These are phyloP conservation scores for Nothobranchius furzeri DNA, from an alignment of 2,113 vertebrate genomes.

Conservation along the genomic window DNA sequence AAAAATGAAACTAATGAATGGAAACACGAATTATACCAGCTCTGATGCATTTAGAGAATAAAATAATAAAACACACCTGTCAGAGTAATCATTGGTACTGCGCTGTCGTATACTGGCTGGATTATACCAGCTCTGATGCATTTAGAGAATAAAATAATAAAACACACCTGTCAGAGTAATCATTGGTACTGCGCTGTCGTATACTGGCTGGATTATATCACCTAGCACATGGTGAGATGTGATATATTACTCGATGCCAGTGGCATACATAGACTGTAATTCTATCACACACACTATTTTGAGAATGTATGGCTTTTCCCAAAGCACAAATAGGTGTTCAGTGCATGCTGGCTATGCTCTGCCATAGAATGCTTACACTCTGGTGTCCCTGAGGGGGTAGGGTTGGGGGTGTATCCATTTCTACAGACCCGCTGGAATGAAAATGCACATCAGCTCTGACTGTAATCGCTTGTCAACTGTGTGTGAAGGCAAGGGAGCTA, in stretches of 20 bases:
- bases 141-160: slow-evolving; percentile 46
- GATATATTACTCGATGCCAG: slow-evolving; percentile 66
- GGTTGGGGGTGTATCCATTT: slow-evolving; percentile 61
- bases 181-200: slow-evolving; percentile 39
- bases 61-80: slow-evolving; percentile 73
- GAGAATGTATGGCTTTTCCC: slow-evolving; percentile 77
- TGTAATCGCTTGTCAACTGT: slow-evolving; percentile 56
- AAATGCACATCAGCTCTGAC: slow-evolving; percentile 59
- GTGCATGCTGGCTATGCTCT: slow-evolving; percentile 43
- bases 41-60: slow-evolving; percentile 37
- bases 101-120: slow-evolving; percentile 51
- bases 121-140: slow-evolving; percentile 67
- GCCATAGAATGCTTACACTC: slow-evolving; percentile 39
- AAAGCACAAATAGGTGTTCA: slow-evolving; percentile 71
- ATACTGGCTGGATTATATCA: slow-evolving; percentile 69
- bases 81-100: slow-evolving; percentile 54
- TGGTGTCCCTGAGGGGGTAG: slow-evolving; percentile 11
- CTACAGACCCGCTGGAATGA: slow-evolving; percentile 59
- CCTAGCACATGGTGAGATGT: slow-evolving; percentile 73
- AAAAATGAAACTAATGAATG: slow-evolving; percentile 49
- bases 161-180: slow-evolving; percentile 75
- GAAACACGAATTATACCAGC: slow-evolving; percentile 56
- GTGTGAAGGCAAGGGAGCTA: slow-evolving; percentile 13
- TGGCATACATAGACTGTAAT: slow-evolving; percentile 71
- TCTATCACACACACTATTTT: slow-evolving; percentile 76